Evolutionary conservation across 2,113 vertebrate species (phyloP), one percentile per base, ranked within the genome.

Genomic region (Anhinga rufa): DNA sequence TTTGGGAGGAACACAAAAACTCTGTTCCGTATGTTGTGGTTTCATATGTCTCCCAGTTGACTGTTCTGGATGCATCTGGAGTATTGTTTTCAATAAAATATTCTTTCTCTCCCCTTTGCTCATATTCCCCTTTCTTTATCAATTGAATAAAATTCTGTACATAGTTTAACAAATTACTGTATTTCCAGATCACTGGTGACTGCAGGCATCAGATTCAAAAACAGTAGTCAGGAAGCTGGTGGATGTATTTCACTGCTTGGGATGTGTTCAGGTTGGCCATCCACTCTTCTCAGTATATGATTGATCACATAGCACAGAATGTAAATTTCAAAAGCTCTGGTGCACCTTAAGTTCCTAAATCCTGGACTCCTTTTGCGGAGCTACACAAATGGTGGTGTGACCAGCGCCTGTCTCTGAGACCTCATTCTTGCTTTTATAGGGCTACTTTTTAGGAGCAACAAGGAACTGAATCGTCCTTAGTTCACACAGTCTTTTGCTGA

Each of bases 61-160:
- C 84, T 86, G 26, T 87, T 96, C 81, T 88, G 87, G 82, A 66
- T 91, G 87, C 64, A 92, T 95, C 84, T 82, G 78, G 84, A 90
- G 75, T 82, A 93, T 86, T 95, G 93, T 90, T 96, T 94, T 74
- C 71, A 60, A 34, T 82, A 89, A 94, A 91, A 82, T 82, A 89
- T 82, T 93, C 68, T 80, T 93, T 92, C 72, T 54, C 38, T 91
- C 44, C 29, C 46, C 51, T 93, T 75, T 93, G 40, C 84, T 95
- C 19, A 46, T 82, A 82, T 87, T 29, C 25, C 54, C 17, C 29
- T 72, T 92, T 75, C 51, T 91, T 93, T 94, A 70, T 86, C 90
- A 92, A 28, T 60, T 87, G 94, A 85, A 87, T 89, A 79, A 82
- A 95, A 85, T n/a, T 70, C 58, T 79, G 44, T 70, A 57, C 82